A percentile compares a stretch with the other conserved stretches of the same genome.
Evolutionary conservation across 2,113 vertebrate species (phyloP).

Genomic region (Poeciliopsis prolifica): DNA sequence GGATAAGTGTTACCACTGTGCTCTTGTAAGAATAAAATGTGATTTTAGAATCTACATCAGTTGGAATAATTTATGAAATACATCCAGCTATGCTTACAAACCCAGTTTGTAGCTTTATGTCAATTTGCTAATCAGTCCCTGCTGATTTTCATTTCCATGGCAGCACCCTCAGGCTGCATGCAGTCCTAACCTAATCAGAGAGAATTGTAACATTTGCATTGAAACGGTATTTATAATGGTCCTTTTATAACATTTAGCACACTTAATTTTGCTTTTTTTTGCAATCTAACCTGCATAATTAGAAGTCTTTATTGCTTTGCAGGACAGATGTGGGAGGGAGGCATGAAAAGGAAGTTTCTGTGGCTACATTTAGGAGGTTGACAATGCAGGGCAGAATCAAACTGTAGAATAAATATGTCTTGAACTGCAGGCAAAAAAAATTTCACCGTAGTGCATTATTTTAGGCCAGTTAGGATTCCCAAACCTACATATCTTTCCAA

Average conservation of each 20-base stretch:
- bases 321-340: slow-evolving; percentile 29
- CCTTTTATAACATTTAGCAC: slow-evolving; percentile 6
- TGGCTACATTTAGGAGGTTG: slow-evolving; percentile 16
- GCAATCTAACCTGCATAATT: not conserved
- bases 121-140: slow-evolving; percentile 13
- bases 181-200: slow-evolving; percentile 18
- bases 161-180: not conserved
- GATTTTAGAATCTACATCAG: not conserved
- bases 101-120: slow-evolving; percentile 14
- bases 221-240: not conserved
- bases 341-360: slow-evolving; percentile 3
- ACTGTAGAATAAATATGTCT: slow-evolving; percentile 35
- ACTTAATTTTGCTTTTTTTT: slow-evolving; percentile 14
- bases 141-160: slow-evolving; percentile 18
- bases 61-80: slow-evolving; percentile 11
- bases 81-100: slow-evolving; percentile 8
- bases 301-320: not conserved
- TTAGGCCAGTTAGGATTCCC: too few species aligned
- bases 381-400: slow-evolving; percentile 11
- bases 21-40: not conserved
- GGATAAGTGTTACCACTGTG: not conserved
- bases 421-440: slow-evolving; percentile 35
- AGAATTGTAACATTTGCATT: slow-evolving; percentile 7
- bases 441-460: slow-evolving; percentile 30
- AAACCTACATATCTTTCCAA: too few species aligned